phyloP scores from a whole-genome alignment of 2,797 vertebrate species.

The Lacerta bilineata region DNA sequence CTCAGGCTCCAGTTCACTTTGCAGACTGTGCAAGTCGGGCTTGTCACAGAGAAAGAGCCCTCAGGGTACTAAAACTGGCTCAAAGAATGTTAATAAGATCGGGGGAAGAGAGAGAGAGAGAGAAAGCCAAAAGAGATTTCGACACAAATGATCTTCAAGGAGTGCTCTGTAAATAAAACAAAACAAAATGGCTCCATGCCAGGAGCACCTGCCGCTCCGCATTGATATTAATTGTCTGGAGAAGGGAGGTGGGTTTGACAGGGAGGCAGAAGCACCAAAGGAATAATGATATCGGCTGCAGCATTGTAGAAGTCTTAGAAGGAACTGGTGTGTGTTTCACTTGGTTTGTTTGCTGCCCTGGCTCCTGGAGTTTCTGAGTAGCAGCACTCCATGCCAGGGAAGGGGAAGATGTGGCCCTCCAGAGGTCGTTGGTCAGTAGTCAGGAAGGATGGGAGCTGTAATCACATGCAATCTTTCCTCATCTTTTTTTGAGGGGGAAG shows the following conservation, averaged over 20 bases:
- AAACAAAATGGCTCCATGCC: conserved; percentile 59
- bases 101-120: not conserved
- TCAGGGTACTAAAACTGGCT: conserved; percentile 57
- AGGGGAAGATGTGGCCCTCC: not conserved
- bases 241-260: conserved; percentile 30
- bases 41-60: conserved; percentile 31
- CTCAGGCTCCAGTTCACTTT: not conserved
- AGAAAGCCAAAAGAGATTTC: conserved; percentile 70
- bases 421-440: not conserved
- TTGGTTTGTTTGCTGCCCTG: not conserved
- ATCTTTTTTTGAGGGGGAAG: no score
- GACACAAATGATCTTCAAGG: conserved; percentile 77
- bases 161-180: conserved; percentile 74
- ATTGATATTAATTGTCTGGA: conserved; percentile 67
- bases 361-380: not conserved
- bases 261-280: not conserved
- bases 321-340: not conserved
- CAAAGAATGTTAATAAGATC: conserved; percentile 53
- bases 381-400: not conserved
- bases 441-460: not conserved
- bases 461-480: not conserved
- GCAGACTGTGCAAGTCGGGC: conserved; percentile 34
- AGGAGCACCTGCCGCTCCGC: conserved; percentile 75
- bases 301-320: not conserved
- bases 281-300: not conserved